Evolutionary conservation across 2,113 vertebrate genomes (phyloP).

Genomic region (Ceuthmochares aereus): DNA sequence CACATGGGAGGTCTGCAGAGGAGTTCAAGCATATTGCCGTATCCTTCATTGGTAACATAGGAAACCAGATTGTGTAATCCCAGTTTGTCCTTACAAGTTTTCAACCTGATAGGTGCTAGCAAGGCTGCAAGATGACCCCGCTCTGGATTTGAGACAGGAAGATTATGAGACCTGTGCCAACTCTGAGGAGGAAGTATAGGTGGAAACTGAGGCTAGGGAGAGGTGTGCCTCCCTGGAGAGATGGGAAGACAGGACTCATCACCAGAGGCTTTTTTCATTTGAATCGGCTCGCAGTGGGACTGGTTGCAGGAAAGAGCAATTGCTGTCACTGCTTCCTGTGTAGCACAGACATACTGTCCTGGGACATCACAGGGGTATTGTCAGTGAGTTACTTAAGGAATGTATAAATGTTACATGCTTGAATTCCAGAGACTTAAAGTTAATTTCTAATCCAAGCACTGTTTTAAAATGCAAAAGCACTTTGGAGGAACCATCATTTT

Average conservation of each 20-base stretch:
- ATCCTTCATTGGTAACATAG: not conserved
- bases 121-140: not conserved
- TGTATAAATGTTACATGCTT: not conserved
- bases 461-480: not conserved
- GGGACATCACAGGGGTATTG: not conserved
- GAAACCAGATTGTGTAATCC: not conserved
- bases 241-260: not conserved
- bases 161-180: not conserved
- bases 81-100: not conserved
- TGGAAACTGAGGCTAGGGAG: not conserved
- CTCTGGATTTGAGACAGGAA: not conserved
- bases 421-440: not conserved
- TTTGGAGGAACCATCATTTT: not conserved
- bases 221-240: not conserved
- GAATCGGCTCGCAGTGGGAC: not conserved
- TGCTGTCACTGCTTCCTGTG: accelerated
- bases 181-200: not conserved
- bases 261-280: not conserved
- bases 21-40: not conserved
- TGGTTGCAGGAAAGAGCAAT: not conserved
- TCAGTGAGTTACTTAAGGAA: accelerated
- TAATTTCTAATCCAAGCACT: not conserved
- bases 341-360: accelerated
- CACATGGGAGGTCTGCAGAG: not conserved
- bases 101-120: not conserved